Base-by-base conservation (phyloP, 2,113 vertebrate genomes). In the Microcebus griseorufus region DNA sequence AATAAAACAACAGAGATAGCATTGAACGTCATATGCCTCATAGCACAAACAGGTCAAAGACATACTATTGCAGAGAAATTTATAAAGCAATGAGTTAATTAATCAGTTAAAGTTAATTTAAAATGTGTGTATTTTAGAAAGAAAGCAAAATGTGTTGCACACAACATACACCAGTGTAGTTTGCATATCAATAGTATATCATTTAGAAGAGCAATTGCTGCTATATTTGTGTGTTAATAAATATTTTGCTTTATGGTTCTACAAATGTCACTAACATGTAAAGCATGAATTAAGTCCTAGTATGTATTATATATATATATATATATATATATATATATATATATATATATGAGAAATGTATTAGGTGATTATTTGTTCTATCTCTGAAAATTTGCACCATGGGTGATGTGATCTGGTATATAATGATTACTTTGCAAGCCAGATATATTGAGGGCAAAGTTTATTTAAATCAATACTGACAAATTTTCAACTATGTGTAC, bases 321-420 rank as follows among this genome's bases (percentile, higher is more conserved):
- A 73, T 37, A n/a, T n/a, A n/a, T n/a, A n/a, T n/a, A n/a, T n/a
- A n/a, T n/a, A 42, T 81, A 10, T 29, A n/a, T 72, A 32, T 10
- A 6, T 11, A 32, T 10, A 6, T 11, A 73, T 37, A 42, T 81
- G 12, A 58, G n/a, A 67, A 58, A 86, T 65, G 37, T n/a, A 32
- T 9, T 62, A 48, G 39, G 51, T 94, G 17, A 34, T 70, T 69
- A 84, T 88, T 95, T 95, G 60, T 60, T 94, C 27, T 92, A 70
- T 16, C 32, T 45, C 39, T 86, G 45, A 72, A 89, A 72, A 45
- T 79, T 81, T 81, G 23, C 34, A 20, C 27, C 20, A 45, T 55
- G 3, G 27, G 25, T 58, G n/a, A 70, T 65, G 20, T 70, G 34
- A 64, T 65, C 58, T 39, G 42, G 64, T 82, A 80, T 9, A 37